Evolutionary conservation across 2,888 invertebrate genomes (phyloP).

Genomic region (Apamea crenata): DNA sequence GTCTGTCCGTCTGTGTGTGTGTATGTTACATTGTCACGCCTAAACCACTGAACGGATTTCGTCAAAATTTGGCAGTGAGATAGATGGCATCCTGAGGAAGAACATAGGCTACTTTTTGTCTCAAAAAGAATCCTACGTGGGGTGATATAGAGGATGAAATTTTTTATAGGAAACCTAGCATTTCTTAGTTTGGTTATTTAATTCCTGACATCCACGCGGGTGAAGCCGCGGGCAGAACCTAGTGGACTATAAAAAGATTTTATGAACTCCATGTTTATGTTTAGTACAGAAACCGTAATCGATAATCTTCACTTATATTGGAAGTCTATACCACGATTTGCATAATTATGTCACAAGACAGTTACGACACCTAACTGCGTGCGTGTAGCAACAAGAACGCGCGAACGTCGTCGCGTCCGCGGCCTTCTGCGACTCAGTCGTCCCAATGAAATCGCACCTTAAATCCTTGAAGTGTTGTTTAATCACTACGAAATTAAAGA

Average conservation of each 20-base stretch:
- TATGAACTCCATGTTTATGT: background rate
- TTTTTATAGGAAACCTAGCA: background rate
- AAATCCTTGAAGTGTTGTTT: slow-evolving; percentile 83
- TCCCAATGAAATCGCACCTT: slow-evolving; percentile 70
- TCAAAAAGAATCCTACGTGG: background rate
- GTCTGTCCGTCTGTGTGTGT: background rate
- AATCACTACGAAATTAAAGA: slow-evolving; percentile 81
- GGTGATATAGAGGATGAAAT: background rate
- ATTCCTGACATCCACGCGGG: too few species aligned
- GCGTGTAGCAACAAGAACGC: slow-evolving; percentile 46
- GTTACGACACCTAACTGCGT: slow-evolving; percentile 45
- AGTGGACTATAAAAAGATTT: slow-evolving; percentile 4
- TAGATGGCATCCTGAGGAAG: background rate
- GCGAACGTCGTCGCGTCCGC: slow-evolving; percentile 12
- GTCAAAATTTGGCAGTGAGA: background rate
- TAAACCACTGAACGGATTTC: background rate
- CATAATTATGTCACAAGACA: slow-evolving; percentile 50
- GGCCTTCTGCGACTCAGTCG: slow-evolving; percentile 60
- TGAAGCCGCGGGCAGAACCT: too few species aligned
- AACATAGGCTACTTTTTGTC: background rate
- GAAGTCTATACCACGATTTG: slow-evolving; percentile 33
- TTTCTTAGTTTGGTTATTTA: background rate
- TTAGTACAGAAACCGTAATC: slow-evolving; percentile 13
- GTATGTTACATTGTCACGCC: background rate
- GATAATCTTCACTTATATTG: slow-evolving; percentile 1